These are phyloP conservation scores for Mantis religiosa DNA, from an alignment of 2,888 invertebrate genomes.

Conservation along the genomic window DNA sequence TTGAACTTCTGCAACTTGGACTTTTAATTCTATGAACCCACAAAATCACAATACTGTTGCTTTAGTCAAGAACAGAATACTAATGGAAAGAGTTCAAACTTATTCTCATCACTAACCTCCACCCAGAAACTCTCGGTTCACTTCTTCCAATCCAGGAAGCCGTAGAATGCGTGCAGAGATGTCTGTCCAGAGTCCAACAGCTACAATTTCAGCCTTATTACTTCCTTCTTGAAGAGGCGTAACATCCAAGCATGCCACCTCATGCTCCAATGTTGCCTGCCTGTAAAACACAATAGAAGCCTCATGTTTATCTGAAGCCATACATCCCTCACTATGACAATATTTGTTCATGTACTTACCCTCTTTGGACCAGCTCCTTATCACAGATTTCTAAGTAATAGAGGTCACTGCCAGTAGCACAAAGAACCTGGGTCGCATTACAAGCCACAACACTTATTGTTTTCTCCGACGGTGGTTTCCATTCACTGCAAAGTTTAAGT, in stretches of 20 bases:
- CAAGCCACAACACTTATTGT: conserved; percentile 87
- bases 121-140: conserved; percentile 82
- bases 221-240: conserved; percentile 64
- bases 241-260: conserved; percentile 94
- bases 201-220: conserved; percentile 67
- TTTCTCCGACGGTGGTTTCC: conserved; percentile 64
- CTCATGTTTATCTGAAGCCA: too few relatives aligned
- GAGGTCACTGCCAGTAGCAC: conserved; percentile 84
- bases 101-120: conserved; percentile 56
- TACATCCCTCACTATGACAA: too few relatives aligned
- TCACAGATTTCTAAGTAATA: conserved; percentile 73
- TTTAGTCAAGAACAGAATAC: too few relatives aligned
- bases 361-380: conserved; percentile 59
- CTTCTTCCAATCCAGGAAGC: conserved; percentile 72
- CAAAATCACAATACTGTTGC: too few relatives aligned
- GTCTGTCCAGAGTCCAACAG: conserved; percentile 96
- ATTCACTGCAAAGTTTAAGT: conserved; percentile 49
- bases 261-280: conserved; percentile 77
- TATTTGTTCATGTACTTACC: conserved; percentile 40
- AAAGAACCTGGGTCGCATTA: conserved; percentile 69
- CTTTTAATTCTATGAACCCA: too few relatives aligned
- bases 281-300: conserved; percentile 39
- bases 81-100: too few relatives aligned
- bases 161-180: conserved; percentile 85
- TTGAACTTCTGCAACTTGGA: too few relatives aligned